Percentiles rank a stretch among this genome's conserved stretches.
Conservation (phyloP, 2,888 invertebrate genomes). For the Amphipoea oculea region DNA sequence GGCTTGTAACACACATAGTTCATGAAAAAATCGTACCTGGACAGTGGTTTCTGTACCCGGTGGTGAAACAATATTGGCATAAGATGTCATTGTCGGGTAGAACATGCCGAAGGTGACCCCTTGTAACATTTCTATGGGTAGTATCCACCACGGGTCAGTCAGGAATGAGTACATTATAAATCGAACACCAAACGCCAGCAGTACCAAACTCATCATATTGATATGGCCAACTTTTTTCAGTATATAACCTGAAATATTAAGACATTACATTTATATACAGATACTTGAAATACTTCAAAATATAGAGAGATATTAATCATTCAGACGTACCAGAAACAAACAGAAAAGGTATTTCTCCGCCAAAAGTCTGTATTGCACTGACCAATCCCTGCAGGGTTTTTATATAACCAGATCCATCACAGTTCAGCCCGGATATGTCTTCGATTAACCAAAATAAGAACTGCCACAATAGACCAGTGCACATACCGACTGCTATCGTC, state of each 20-base stretch:
- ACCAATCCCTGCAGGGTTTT: slow-evolving; percentile 94
- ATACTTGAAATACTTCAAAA: slow-evolving; percentile 6
- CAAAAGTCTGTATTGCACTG: slow-evolving; percentile 94
- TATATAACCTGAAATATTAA: slow-evolving; percentile 90
- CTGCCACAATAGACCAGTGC: slow-evolving; percentile 96
- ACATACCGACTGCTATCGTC: slow-evolving; percentile 95
- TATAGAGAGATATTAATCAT: background rate
- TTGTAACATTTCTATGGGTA: slow-evolving; percentile 96
- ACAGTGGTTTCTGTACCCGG: slow-evolving; percentile 96
- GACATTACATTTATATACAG: background rate
- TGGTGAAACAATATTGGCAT: slow-evolving; percentile 95
- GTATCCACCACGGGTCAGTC: slow-evolving; percentile 95
- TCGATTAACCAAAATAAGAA: slow-evolving; percentile 97
- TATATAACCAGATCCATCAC: slow-evolving; percentile 88
- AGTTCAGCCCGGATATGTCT: slow-evolving; percentile 90
- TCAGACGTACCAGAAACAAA: slow-evolving; percentile 93
- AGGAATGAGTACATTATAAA: slow-evolving; percentile 95
- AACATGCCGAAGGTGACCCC: slow-evolving; percentile 97
- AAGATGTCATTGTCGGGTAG: slow-evolving; percentile 96
- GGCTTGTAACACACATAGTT: too few species aligned
- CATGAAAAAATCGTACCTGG: slow-evolving; percentile 89
- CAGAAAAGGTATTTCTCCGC: slow-evolving; percentile 96
- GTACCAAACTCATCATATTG: slow-evolving; percentile 95
- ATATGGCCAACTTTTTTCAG: slow-evolving; percentile 95
- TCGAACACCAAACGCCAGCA: slow-evolving; percentile 94